Evolutionary conservation across 2,113 vertebrate genomes (phyloP), one percentile per base, ranked within the genome.

Genomic region (Perca flavescens): DNA sequence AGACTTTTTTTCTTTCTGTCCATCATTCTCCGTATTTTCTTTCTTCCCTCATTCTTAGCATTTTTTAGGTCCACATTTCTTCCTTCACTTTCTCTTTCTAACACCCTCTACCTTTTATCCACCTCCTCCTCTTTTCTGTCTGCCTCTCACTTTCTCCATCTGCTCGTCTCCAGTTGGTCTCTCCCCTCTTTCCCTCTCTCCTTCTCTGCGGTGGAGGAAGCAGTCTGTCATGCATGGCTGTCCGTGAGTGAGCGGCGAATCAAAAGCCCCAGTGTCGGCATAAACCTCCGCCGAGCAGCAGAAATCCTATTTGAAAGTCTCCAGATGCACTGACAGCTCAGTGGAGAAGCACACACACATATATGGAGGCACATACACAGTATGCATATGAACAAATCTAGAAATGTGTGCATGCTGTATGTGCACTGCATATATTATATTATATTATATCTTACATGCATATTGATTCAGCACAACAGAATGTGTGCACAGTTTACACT

Each of bases 251-350:
- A 87, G 82, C 54, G 15, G 62, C 54, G 70, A 82, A 87, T 87
- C 89, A 84, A 87, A 91, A 86, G 74, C 85, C 54, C 77, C 71
- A 49, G 52, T 61, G 60, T 88, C 17, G 46, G 74, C 82, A 77
- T 74, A 84, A 87, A 82, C 80, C 74, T 85, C 71, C 50, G 3
- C 58, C 77, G 58, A 90, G 74, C 82, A 57, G 81, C 82, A 84
- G 56, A 77, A 90, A 87, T 91, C 80, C 80, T 82, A 67, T 87
- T 86, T 87, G 61, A 90, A 90, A 79, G n/a, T 69, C 69, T 83
- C 73, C 61, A 74, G 71, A 86, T 72, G 64, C 68, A 69, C 68
- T 82, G 77, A 82, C 78, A 84, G 74, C 77, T 87, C 82, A 64
- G 66, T 70, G 70, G 61, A 84, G 14, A 76, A 2, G 31, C 46